Conservation (phyloP, 1,140 invertebrate species). For the Plutomurus gul region DNA sequence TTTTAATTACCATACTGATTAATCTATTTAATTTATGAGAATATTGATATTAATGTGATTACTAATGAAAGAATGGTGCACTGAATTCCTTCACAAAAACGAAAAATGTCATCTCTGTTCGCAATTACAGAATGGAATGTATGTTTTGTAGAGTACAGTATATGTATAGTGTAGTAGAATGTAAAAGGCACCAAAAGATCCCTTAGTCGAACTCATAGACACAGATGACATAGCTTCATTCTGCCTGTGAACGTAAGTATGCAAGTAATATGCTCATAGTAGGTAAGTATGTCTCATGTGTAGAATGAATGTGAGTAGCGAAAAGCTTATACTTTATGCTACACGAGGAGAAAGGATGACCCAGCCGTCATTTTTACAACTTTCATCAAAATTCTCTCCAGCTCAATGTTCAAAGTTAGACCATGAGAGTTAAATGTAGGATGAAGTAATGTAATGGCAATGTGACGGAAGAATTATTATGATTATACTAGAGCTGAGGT, state of each 20-base stretch:
- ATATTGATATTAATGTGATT: too few relatives aligned
- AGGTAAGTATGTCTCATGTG: not conserved
- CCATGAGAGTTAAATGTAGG: conserved; percentile 36
- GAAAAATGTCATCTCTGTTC: not conserved
- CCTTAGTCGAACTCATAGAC: too few relatives aligned
- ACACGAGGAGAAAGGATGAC: conserved; percentile 19
- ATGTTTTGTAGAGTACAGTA: too few relatives aligned
- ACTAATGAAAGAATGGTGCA: not conserved
- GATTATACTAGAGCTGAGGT: conserved; percentile 33
- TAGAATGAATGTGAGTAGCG: not conserved
- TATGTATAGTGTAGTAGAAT: not conserved
- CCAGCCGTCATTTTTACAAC: conserved; percentile 39
- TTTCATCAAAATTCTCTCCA: conserved; percentile 45
- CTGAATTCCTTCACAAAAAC: not conserved
- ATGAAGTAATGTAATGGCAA: conserved; percentile 34
- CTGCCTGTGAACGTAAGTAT: not conserved
- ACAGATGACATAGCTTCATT: not conserved
- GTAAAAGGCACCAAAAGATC: too few relatives aligned
- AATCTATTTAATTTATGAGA: too few relatives aligned
- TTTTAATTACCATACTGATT: too few relatives aligned
- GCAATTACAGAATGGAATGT: not conserved
- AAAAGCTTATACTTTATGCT: not conserved
- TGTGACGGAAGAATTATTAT: conserved; percentile 32
- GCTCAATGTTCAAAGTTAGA: conserved; percentile 33
- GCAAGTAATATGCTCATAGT: not conserved